Evolutionary conservation across 2,113 vertebrate genomes (phyloP).

Genomic region (Syngnathus scovelli): DNA sequence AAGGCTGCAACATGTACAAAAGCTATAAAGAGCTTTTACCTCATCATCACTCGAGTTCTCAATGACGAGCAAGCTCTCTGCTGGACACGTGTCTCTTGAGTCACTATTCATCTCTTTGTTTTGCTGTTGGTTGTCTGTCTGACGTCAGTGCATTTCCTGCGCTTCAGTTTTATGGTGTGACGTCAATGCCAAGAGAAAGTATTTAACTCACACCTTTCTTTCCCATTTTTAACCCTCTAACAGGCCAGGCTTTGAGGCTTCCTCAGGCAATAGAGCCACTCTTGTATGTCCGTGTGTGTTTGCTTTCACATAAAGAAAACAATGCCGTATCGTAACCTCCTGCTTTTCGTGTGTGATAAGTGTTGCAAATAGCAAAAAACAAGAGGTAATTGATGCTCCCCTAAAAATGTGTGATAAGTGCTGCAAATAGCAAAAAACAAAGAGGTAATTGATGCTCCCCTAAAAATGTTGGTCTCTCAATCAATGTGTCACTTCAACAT

Average conservation of each 20-base stretch:
- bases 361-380: too few species aligned
- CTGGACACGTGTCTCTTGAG: conserved; percentile 11
- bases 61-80: conserved; percentile 14
- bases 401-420: too few species aligned
- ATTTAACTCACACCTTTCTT: background rate
- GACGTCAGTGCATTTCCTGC: conserved; percentile 22
- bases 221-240: background rate
- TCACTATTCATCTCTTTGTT: conserved; percentile 20
- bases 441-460: too few species aligned
- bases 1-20: background rate
- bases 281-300: background rate
- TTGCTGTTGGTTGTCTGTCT: conserved; percentile 18
- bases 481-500: too few species aligned
- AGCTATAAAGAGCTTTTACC: background rate
- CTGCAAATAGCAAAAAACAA: too few species aligned
- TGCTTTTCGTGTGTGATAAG: too few species aligned
- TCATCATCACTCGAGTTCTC: background rate
- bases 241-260: background rate
- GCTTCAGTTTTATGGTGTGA: conserved; percentile 16
- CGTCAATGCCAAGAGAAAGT: conserved; percentile 11
- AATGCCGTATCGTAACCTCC: too few species aligned
- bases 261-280: background rate
- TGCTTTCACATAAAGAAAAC: too few species aligned
- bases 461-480: too few species aligned
- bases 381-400: too few species aligned